phyloP scores from a whole-genome alignment of 1,140 invertebrate species.

The Scaptomyza graminum region DNA sequence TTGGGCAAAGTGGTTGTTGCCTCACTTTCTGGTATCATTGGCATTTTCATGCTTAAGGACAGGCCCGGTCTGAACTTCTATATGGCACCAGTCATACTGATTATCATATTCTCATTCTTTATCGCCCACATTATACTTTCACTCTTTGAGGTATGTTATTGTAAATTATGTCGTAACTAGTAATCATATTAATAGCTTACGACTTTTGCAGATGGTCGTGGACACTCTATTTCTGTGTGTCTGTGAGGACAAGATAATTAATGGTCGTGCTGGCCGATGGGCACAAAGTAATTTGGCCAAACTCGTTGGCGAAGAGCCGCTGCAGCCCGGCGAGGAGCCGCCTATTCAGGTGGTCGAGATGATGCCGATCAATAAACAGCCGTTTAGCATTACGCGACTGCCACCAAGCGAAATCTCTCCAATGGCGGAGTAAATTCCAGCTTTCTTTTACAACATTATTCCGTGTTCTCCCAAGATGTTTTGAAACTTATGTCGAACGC shows the following conservation, averaged over 20 bases:
- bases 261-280: conserved; percentile 87
- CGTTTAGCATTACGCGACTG: conserved; percentile 75
- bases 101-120: conserved; percentile 95
- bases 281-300: conserved; percentile 87
- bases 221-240: conserved; percentile 97
- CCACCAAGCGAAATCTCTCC: conserved; percentile 60
- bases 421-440: conserved; percentile 56
- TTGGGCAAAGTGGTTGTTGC: conserved; percentile 94
- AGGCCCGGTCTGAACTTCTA: conserved; percentile 90
- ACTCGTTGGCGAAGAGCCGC: conserved; percentile 85
- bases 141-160: conserved; percentile 92
- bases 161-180: no score
- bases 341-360: conserved; percentile 79
- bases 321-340: conserved; percentile 77
- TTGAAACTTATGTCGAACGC: conserved; percentile 44
- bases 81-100: conserved; percentile 93
- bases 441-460: conserved; percentile 23
- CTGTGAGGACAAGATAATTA: conserved; percentile 91
- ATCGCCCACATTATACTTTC: conserved; percentile 96
- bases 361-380: conserved; percentile 83
- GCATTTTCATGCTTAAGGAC: conserved; percentile 90
- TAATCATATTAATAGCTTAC: background rate
- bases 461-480: conserved; percentile 16
- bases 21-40: conserved; percentile 89
- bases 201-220: conserved; percentile 92